Evolutionary conservation across 30 jellyfish, hydroid and myxozoan species (phyloP).

Genomic region (Rhopilema esculentum): DNA sequence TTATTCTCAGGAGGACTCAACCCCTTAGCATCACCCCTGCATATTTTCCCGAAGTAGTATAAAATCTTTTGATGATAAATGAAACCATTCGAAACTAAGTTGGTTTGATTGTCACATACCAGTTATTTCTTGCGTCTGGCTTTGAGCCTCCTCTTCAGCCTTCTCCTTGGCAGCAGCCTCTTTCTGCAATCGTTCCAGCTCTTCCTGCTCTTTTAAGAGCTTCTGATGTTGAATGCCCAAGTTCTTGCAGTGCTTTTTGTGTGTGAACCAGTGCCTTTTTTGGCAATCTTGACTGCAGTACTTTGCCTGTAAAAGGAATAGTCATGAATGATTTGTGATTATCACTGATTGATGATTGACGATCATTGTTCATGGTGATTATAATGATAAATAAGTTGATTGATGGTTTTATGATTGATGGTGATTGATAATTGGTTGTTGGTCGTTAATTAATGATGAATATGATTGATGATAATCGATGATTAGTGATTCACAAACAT

Average conservation of each 20-base stretch:
- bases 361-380: background rate
- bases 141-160: constrained; percentile 30
- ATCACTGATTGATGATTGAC: background rate
- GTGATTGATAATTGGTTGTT: too few relatives aligned
- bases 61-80: too few relatives aligned
- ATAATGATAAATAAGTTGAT: background rate
- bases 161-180: constrained; percentile 32
- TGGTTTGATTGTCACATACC: background rate
- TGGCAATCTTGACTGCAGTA: constrained; percentile 85
- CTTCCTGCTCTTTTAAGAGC: constrained; percentile 39
- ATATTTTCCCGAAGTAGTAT: too few relatives aligned
- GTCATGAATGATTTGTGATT: background rate
- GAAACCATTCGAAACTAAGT: background rate
- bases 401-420: too few relatives aligned
- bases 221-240: constrained; percentile 36
- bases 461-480: background rate
- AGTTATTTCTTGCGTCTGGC: constrained; percentile 1
- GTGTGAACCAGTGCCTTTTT: constrained; percentile 85
- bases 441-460: background rate
- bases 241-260: constrained; percentile 57
- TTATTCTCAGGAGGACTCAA: too few relatives aligned
- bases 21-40: too few relatives aligned
- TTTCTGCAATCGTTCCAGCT: constrained; percentile 16
- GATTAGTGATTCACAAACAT: background rate
- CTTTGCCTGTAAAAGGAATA: constrained; percentile 45